phyloP scores from a whole-genome alignment of 2,113 vertebrate species.

The Periophthalmus modestus region DNA sequence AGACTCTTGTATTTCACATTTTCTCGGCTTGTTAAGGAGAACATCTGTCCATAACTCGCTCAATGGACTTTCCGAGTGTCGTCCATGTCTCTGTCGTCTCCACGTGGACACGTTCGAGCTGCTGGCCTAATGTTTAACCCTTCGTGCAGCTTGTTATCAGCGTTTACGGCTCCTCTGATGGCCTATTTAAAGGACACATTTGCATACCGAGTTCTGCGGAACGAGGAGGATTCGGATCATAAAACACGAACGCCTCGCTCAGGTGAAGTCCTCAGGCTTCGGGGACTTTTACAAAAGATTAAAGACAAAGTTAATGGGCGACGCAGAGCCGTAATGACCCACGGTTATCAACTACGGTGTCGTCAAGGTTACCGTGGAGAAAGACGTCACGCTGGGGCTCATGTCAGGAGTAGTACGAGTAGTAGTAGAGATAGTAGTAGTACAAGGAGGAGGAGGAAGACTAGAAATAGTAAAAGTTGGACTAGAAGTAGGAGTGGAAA shows the following conservation, averaged over 20 bases:
- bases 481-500: no score
- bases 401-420: background rate
- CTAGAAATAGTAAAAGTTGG: no score
- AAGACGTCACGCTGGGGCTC: constrained; percentile 22
- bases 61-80: constrained; percentile 19
- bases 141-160: constrained; percentile 30
- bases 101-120: constrained; percentile 26
- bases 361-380: constrained; percentile 32
- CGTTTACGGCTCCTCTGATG: constrained; percentile 49
- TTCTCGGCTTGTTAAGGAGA: background rate
- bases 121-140: constrained; percentile 34
- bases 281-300: constrained; percentile 19
- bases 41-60: background rate
- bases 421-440: background rate
- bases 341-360: constrained; percentile 26
- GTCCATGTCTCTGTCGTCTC: constrained; percentile 13
- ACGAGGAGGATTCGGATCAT: constrained; percentile 24
- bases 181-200: constrained; percentile 56
- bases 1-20: no score
- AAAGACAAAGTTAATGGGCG: constrained; percentile 57
- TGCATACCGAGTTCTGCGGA: constrained; percentile 47
- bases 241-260: constrained; percentile 44
- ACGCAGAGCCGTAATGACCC: constrained; percentile 30
- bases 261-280: constrained; percentile 24
- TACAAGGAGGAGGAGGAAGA: no score